Percentiles rank a stretch among this genome's conserved stretches.
Evolutionary conservation across 2,888 invertebrate species (phyloP).

Genomic region (Euclidia mi): DNA sequence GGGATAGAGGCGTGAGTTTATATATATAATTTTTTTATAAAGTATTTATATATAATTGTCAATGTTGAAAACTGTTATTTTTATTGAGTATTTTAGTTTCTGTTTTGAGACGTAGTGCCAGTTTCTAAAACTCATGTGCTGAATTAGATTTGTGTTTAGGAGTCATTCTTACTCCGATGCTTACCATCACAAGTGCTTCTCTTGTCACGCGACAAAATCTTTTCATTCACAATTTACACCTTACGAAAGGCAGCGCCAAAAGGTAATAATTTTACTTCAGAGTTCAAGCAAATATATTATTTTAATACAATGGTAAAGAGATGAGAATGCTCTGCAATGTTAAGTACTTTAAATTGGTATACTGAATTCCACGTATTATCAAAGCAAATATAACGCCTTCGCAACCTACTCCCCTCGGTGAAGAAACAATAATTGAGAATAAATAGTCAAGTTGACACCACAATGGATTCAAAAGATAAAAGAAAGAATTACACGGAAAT

Average conservation of each 20-base stretch:
- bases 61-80: too few relatives aligned
- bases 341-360: conserved; percentile 36
- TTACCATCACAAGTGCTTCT: conserved; percentile 82
- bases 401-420: conserved; percentile 70
- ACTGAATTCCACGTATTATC: conserved; percentile 66
- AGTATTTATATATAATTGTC: too few relatives aligned
- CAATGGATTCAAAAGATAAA: conserved; percentile 85
- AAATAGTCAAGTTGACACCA: conserved; percentile 84
- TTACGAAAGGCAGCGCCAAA: conserved; percentile 23
- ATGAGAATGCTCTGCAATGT: conserved; percentile 19
- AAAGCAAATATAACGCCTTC: conserved; percentile 86
- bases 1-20: too few relatives aligned
- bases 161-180: conserved; percentile 46
- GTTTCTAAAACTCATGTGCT: too few relatives aligned
- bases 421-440: conserved; percentile 84
- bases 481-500: conserved; percentile 87
- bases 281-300: conserved; percentile 12
- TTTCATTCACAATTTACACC: conserved; percentile 83
- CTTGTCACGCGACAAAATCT: conserved; percentile 58
- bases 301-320: conserved; percentile 15
- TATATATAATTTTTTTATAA: too few relatives aligned
- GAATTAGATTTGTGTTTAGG: too few relatives aligned
- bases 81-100: too few relatives aligned
- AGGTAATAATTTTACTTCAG: conserved; percentile 16
- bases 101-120: too few relatives aligned